These are phyloP conservation scores for Lycophotia porphyrea DNA, from an alignment of 2,888 invertebrate genomes.

Conservation along the genomic window DNA sequence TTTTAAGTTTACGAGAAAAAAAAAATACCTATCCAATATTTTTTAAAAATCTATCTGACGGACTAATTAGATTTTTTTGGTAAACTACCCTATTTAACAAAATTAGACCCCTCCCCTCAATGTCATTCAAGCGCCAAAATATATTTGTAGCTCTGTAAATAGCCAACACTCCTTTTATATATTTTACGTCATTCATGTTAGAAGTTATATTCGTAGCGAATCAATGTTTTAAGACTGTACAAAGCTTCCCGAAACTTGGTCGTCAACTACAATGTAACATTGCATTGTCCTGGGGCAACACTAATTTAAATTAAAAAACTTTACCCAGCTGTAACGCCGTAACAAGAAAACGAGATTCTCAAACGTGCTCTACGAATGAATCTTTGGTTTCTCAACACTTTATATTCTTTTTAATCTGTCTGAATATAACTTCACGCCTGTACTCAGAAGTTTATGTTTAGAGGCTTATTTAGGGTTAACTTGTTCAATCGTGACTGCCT, in stretches of 20 bases:
- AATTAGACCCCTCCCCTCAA: not conserved
- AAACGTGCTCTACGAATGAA: slow-evolving; percentile 61
- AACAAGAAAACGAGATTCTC: slow-evolving; percentile 69
- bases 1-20: no score
- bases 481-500: no score
- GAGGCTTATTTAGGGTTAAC: no score
- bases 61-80: no score
- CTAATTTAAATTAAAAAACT: slow-evolving; percentile 77
- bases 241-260: slow-evolving; percentile 56
- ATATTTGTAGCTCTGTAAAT: not conserved
- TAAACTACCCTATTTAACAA: no score
- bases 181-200: not conserved
- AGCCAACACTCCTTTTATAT: not conserved
- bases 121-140: not conserved
- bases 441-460: not conserved
- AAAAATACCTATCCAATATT: no score
- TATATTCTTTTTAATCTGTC: slow-evolving; percentile 53
- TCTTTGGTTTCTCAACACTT: slow-evolving; percentile 62
- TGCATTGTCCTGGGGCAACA: slow-evolving; percentile 65
- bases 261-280: slow-evolving; percentile 62
- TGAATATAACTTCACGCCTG: not conserved
- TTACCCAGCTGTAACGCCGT: slow-evolving; percentile 63
- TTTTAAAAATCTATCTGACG: no score
- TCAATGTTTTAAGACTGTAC: slow-evolving; percentile 59
- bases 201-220: slow-evolving; percentile 12